Percentiles rank a stretch among this genome's conserved stretches.
These are phyloP conservation scores for Palythoa heliodiscus DNA, from an alignment of 92 coral and sea anemone species.

Conservation along the genomic window DNA sequence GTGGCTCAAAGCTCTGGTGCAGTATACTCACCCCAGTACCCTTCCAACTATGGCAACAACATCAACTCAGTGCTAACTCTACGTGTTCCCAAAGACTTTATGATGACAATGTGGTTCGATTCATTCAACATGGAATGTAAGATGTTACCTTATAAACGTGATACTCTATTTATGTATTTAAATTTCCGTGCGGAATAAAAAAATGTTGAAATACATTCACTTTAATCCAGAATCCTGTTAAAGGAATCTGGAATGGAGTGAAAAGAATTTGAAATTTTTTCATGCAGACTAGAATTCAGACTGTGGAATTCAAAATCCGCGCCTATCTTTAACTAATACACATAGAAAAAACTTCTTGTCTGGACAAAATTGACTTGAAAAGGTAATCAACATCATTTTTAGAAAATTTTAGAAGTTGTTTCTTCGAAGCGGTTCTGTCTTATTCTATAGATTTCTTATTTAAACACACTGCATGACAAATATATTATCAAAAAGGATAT, in stretches of 20 bases:
- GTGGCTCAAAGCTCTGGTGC: not conserved
- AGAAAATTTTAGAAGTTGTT: too few species aligned
- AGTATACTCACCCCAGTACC: conserved; percentile 24
- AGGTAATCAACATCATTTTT: too few species aligned
- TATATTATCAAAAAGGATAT: too few species aligned
- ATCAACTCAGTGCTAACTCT: conserved; percentile 12
- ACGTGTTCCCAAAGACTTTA: not conserved
- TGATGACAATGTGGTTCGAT: conserved; percentile 25
- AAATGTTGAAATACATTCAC: too few species aligned
- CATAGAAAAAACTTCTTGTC: too few species aligned
- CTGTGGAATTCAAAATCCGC: not conserved
- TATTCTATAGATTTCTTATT: not conserved
- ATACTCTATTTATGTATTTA: too few species aligned
- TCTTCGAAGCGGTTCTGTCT: not conserved
- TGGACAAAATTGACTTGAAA: too few species aligned
- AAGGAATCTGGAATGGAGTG: not conserved
- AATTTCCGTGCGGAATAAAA: too few species aligned
- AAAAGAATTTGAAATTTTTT: not conserved
- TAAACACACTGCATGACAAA: not conserved
- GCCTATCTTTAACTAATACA: too few species aligned
- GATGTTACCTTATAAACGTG: not conserved
- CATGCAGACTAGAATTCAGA: not conserved
- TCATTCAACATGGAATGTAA: conserved; percentile 24
- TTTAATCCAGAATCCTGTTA: not conserved
- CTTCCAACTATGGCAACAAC: conserved; percentile 1